These are phyloP conservation scores for Leptinotarsa defecta DNA, from an alignment of 1,140 invertebrate genomes.

Conservation along the genomic window DNA sequence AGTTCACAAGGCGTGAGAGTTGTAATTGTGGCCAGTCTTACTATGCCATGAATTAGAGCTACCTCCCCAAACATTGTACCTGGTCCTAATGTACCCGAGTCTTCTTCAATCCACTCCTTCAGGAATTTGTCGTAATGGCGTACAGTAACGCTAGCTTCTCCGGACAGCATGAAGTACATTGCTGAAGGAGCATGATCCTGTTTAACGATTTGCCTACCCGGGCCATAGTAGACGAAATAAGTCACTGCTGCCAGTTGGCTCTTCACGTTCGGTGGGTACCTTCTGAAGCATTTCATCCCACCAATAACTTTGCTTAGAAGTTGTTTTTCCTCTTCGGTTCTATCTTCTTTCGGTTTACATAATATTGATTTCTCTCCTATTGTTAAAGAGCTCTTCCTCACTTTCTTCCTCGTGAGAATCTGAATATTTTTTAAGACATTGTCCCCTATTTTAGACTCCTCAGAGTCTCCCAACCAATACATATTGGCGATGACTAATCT, in stretches of 20 bases:
- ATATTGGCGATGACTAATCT: slow-evolving; percentile 62
- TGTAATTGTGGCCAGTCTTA: slow-evolving; percentile 62
- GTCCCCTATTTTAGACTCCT: slow-evolving; percentile 58
- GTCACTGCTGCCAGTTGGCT: slow-evolving; percentile 60
- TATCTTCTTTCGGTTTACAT: slow-evolving; percentile 57
- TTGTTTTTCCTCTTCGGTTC: slow-evolving; percentile 61
- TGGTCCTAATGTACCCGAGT: slow-evolving; percentile 23
- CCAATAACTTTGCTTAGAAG: slow-evolving; percentile 61
- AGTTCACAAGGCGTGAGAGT: slow-evolving; percentile 55
- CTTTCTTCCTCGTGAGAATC: slow-evolving; percentile 58
- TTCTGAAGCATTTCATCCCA: slow-evolving; percentile 62
- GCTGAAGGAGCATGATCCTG: slow-evolving; percentile 60
- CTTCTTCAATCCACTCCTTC: slow-evolving; percentile 56
- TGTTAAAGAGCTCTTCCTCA: slow-evolving; percentile 60
- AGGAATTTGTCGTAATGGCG: slow-evolving; percentile 59
- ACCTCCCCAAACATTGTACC: slow-evolving; percentile 69
- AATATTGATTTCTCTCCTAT: slow-evolving; percentile 48
- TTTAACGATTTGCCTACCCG: slow-evolving; percentile 61
- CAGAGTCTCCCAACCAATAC: slow-evolving; percentile 60
- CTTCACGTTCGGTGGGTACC: slow-evolving; percentile 62
- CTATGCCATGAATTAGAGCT: slow-evolving; percentile 64
- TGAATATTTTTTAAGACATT: slow-evolving; percentile 61
- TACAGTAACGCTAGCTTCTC: slow-evolving; percentile 60
- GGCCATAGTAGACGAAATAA: slow-evolving; percentile 62
- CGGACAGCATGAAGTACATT: slow-evolving; percentile 65